phyloP scores from a whole-genome alignment of 1,140 invertebrate genomes.

The Whitmania pigra region DNA sequence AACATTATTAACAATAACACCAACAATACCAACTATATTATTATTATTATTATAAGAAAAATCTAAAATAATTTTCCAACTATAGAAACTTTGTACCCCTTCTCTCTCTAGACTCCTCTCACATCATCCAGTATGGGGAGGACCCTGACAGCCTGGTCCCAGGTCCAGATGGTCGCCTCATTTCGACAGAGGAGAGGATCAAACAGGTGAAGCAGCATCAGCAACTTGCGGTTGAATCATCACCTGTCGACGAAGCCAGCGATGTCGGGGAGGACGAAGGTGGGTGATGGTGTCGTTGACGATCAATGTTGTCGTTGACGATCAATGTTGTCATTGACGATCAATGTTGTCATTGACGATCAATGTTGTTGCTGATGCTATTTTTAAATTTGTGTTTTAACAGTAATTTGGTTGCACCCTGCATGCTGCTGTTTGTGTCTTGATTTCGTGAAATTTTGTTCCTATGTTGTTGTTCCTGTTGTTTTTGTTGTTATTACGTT shows the following conservation, averaged over 20 bases:
- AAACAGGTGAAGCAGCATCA: constrained; percentile 31
- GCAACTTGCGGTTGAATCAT: constrained; percentile 2
- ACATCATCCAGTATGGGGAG: background rate
- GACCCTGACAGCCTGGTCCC: constrained; percentile 31
- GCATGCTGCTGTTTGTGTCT: background rate
- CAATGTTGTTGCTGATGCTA: background rate
- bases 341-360: background rate
- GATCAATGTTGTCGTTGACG: background rate
- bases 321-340: background rate
- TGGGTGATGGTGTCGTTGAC: too few species aligned
- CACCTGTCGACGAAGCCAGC: constrained; percentile 15
- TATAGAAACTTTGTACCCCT: background rate
- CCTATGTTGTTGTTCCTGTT: too few species aligned
- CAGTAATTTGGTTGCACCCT: background rate
- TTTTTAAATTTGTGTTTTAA: background rate
- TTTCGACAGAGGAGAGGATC: constrained; percentile 36
- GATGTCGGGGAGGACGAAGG: background rate
- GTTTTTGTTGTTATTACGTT: too few species aligned
- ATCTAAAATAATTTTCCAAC: too few species aligned
- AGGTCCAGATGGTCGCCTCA: constrained; percentile 36
- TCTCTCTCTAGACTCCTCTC: background rate
- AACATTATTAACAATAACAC: too few species aligned
- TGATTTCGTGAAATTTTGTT: background rate
- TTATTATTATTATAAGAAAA: too few species aligned
- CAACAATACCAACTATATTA: too few species aligned